Evolutionary conservation across 2,797 vertebrate genomes (phyloP).

Genomic region (Channallabes apus): DNA sequence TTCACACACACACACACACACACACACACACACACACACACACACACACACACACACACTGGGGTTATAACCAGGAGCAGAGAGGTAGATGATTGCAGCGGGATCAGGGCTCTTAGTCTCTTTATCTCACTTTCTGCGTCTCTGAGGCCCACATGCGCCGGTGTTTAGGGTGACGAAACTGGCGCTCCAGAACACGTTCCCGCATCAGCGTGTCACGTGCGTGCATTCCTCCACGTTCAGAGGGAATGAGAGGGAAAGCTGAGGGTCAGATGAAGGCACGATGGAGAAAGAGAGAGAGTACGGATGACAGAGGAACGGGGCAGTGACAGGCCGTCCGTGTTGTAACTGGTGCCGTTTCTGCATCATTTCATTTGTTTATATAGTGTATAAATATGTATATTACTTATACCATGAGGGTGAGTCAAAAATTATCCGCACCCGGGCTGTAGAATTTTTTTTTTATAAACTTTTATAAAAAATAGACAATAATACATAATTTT

Average conservation of each 20-base stretch:
- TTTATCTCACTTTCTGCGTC: neutral
- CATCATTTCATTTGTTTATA: too few species aligned
- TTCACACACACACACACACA: too few species aligned
- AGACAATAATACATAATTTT: too few species aligned
- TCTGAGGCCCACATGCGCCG: conserved; percentile 4
- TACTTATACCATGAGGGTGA: too few species aligned
- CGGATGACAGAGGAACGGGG: conserved; percentile 3
- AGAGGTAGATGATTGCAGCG: neutral
- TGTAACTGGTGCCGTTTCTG: too few species aligned
- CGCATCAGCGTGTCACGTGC: neutral
- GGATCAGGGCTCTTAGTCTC: conserved; percentile 20
- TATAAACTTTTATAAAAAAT: too few species aligned
- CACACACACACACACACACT: neutral
- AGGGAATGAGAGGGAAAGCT: conserved; percentile 23
- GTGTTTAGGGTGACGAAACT: neutral
- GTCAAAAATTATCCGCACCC: too few species aligned
- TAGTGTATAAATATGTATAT: too few species aligned
- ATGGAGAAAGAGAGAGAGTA: conserved; percentile 19
- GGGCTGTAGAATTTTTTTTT: too few species aligned
- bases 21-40: too few species aligned
- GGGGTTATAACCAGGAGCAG: neutral
- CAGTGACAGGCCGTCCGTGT: too few species aligned
- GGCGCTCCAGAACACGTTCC: neutral
- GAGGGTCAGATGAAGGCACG: conserved; percentile 35
- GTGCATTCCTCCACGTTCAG: neutral